Percentiles rank a stretch among this genome's conserved stretches.
phyloP scores from a whole-genome alignment of 2,888 invertebrate genomes.

The Yponomeuta plumbellus region DNA sequence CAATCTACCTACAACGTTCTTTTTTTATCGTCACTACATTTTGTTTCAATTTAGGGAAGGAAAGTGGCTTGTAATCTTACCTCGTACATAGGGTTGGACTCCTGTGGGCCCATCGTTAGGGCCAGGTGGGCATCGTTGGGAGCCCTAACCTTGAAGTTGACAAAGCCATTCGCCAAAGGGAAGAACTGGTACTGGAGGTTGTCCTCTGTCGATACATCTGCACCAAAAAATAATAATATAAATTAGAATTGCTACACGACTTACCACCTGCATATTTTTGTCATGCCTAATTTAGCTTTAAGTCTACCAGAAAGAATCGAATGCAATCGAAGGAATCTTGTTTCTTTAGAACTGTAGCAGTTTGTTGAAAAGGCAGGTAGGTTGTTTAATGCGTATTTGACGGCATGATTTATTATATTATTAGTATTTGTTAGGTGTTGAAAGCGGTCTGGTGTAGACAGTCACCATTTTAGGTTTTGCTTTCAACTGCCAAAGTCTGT shows the following conservation, averaged over 20 bases:
- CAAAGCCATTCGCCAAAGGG: conserved; percentile 80
- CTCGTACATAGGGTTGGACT: conserved; percentile 88
- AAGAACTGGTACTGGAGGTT: conserved; percentile 89
- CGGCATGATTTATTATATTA: not conserved
- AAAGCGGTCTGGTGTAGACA: not conserved
- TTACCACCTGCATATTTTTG: too few species aligned
- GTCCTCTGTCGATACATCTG: conserved; percentile 87
- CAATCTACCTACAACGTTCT: too few species aligned
- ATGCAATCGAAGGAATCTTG: too few species aligned
- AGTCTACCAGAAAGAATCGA: too few species aligned
- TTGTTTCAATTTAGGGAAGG: too few species aligned
- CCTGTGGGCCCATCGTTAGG: conserved; percentile 82
- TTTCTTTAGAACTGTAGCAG: too few species aligned
- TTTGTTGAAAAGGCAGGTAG: too few species aligned
- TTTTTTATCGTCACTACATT: too few species aligned
- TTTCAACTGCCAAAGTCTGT: not conserved
- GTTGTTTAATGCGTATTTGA: not conserved
- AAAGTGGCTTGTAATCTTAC: conserved; percentile 39
- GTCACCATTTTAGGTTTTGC: not conserved
- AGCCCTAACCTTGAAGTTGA: conserved; percentile 87
- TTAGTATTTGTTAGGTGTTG: not conserved
- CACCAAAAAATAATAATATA: conserved; percentile 21
- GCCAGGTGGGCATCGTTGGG: conserved; percentile 91
- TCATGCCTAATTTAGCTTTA: too few species aligned
- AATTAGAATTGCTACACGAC: not conserved